phyloP scores from a whole-genome alignment of 35 echinoderm and acorn worm species.

The Chiridota heheva region DNA sequence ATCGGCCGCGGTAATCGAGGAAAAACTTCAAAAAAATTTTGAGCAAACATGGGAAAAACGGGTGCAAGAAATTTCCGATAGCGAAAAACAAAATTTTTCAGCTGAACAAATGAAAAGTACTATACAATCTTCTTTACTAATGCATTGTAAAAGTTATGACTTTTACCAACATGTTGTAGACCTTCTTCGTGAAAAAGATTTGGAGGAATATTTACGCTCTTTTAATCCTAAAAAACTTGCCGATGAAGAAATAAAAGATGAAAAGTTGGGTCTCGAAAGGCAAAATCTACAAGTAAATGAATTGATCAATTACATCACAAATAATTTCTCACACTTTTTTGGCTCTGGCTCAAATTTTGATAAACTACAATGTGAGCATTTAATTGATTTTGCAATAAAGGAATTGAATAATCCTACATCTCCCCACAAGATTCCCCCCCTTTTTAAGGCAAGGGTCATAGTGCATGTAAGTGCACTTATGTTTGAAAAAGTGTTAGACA shows the following conservation, averaged over 20 bases:
- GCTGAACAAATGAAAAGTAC: neutral
- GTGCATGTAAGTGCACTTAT: slow-evolving; percentile 7
- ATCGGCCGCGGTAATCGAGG: too few species aligned
- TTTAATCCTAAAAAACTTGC: too few species aligned
- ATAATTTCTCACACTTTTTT: neutral
- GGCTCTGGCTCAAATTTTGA: slow-evolving; percentile 12
- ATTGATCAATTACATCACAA: neutral
- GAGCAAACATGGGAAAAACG: too few species aligned
- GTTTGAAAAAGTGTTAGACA: neutral
- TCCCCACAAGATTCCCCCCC: neutral
- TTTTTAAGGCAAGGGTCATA: slow-evolving; percentile 9
- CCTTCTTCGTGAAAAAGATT: neutral
- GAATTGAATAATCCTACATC: neutral
- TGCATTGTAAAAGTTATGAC: slow-evolving; percentile 28
- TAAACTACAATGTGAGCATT: neutral
- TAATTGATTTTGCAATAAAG: neutral
- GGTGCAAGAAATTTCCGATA: too few species aligned
- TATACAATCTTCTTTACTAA: neutral
- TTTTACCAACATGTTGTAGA: neutral
- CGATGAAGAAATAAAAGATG: neutral
- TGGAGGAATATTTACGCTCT: neutral
- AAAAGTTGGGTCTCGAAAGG: neutral
- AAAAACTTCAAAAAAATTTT: too few species aligned
- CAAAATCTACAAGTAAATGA: neutral
- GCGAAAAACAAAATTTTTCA: too few species aligned